Conservation (phyloP, 2,888 invertebrate species). For the Heliconius erato region DNA sequence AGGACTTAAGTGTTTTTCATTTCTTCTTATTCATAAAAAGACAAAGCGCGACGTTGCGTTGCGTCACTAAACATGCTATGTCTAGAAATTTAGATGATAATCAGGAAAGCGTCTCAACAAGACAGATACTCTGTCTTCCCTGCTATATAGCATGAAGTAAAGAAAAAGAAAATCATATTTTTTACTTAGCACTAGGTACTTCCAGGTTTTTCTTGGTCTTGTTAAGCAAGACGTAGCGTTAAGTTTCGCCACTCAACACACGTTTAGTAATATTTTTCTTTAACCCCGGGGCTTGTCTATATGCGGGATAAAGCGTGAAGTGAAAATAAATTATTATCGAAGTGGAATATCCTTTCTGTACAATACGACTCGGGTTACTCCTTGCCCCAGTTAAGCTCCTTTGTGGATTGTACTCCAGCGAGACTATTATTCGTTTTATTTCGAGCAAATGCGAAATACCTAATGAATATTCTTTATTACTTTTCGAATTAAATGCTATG, state of each 20-base stretch:
- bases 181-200: too few relatives aligned
- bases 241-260: background rate
- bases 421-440: constrained; percentile 11
- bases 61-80: too few relatives aligned
- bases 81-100: too few relatives aligned
- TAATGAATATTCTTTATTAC: constrained; percentile 2
- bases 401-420: constrained; percentile 1
- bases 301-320: background rate
- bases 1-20: too few relatives aligned
- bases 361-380: background rate
- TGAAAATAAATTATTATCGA: background rate
- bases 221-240: background rate
- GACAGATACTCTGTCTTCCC: too few relatives aligned
- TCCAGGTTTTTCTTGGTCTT: background rate
- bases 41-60: too few relatives aligned
- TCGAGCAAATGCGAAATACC: constrained; percentile 1
- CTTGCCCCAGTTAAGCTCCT: constrained; percentile 9
- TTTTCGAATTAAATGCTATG: background rate
- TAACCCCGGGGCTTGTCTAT: background rate
- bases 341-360: constrained; percentile 8
- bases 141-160: too few relatives aligned
- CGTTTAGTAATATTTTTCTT: background rate
- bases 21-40: too few relatives aligned
- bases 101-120: too few relatives aligned
- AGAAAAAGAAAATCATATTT: too few relatives aligned